Conservation (phyloP, 2,888 invertebrate species). For the Dendrolimus houi region DNA sequence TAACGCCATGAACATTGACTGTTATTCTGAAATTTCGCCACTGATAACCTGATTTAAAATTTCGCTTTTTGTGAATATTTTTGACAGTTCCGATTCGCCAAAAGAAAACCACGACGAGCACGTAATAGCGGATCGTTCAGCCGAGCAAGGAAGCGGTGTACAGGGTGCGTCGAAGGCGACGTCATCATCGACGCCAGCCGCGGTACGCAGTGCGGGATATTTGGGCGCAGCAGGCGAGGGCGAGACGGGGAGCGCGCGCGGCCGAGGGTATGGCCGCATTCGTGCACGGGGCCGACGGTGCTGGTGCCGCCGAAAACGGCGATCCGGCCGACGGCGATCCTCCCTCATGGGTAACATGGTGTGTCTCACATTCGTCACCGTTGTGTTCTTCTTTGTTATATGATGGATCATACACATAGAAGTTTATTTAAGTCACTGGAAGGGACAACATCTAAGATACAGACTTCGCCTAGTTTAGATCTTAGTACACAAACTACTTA, state of each 20-base stretch:
- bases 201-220: constrained; percentile 26
- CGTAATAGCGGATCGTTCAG: constrained; percentile 62
- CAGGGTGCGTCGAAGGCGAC: constrained; percentile 23
- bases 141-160: constrained; percentile 30
- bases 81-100: constrained; percentile 51
- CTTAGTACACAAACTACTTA: too few species aligned
- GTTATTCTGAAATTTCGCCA: too few species aligned
- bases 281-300: constrained; percentile 46
- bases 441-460: too few species aligned
- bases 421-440: too few species aligned
- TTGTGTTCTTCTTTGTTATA: constrained; percentile 38
- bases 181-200: constrained; percentile 16
- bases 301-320: constrained; percentile 63
- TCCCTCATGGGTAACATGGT: constrained; percentile 72
- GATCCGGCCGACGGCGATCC: constrained; percentile 60
- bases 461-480: too few species aligned
- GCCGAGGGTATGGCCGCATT: constrained; percentile 54
- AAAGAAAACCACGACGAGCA: constrained; percentile 56
- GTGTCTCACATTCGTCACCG: constrained; percentile 56
- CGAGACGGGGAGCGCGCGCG: constrained; percentile 46
- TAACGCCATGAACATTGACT: too few species aligned
- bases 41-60: too few species aligned
- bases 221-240: constrained; percentile 26
- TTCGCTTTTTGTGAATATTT: constrained; percentile 3
- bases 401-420: too few species aligned